Percentiles rank a stretch among this genome's conserved stretches.
These are phyloP conservation scores for Diplosoma virens DNA, from an alignment of 23 tunicate genomes.

Conservation along the genomic window DNA sequence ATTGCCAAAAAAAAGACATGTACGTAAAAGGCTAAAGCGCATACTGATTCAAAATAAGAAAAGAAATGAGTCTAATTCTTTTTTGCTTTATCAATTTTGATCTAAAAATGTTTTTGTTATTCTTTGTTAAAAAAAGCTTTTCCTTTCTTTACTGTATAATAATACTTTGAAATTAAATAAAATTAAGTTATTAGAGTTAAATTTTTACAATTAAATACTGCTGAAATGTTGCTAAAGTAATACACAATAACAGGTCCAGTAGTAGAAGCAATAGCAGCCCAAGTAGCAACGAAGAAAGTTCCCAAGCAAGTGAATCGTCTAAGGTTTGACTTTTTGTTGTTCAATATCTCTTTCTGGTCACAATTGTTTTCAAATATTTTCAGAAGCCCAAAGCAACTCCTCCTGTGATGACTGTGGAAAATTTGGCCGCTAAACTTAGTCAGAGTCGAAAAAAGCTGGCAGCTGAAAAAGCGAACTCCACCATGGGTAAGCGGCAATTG, in stretches of 20 bases:
- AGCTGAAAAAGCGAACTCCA: slow-evolving; percentile 18
- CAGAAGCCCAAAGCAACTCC: not conserved
- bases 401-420: slow-evolving; percentile 50
- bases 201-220: too few species aligned
- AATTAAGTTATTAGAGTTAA: too few species aligned
- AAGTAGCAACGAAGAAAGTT: not conserved
- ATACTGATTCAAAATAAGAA: too few species aligned
- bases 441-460: slow-evolving; percentile 38
- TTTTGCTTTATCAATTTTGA: too few species aligned
- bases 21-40: too few species aligned
- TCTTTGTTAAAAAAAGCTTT: too few species aligned
- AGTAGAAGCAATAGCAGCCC: not conserved
- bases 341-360: not conserved
- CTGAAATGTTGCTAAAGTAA: too few species aligned
- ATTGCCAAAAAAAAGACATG: too few species aligned
- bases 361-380: not conserved
- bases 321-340: not conserved
- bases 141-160: too few species aligned
- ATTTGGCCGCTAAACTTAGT: slow-evolving; percentile 68
- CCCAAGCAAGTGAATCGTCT: not conserved
- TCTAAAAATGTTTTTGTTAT: too few species aligned
- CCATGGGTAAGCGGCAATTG: not conserved
- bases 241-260: not conserved
- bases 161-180: too few species aligned
- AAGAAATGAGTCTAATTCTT: too few species aligned